Evolutionary conservation across 1,140 invertebrate genomes (phyloP).

Genomic region (Temnothorax nylanderi): DNA sequence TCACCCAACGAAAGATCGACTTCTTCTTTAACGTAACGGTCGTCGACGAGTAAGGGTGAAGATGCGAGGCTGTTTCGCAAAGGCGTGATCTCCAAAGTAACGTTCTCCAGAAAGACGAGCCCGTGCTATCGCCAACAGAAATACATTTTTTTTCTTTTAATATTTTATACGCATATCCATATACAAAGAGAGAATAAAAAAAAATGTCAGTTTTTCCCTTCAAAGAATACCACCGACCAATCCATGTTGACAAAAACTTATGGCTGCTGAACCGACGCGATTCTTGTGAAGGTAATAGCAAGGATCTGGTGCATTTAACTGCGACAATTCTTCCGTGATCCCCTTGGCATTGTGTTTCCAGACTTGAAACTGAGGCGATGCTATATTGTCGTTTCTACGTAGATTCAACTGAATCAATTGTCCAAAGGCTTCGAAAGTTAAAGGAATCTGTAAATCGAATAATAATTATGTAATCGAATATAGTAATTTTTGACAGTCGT

Average conservation of each 20-base stretch:
- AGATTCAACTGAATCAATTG: slow-evolving; percentile 82
- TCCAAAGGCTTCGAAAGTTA: slow-evolving; percentile 80
- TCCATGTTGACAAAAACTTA: slow-evolving; percentile 85
- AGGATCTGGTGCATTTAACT: slow-evolving; percentile 71
- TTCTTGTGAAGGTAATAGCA: slow-evolving; percentile 86
- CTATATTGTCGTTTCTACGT: slow-evolving; percentile 84
- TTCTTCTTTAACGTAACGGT: slow-evolving; percentile 67
- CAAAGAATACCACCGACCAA: slow-evolving; percentile 81
- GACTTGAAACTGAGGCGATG: slow-evolving; percentile 83
- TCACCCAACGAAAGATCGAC: slow-evolving; percentile 60
- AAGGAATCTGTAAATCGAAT: slow-evolving; percentile 74
- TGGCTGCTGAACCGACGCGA: slow-evolving; percentile 83
- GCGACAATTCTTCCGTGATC: slow-evolving; percentile 67
- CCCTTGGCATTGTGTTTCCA: slow-evolving; percentile 80
- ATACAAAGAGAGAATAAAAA: not conserved
- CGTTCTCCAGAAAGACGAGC: slow-evolving; percentile 88
- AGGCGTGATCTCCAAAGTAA: slow-evolving; percentile 89
- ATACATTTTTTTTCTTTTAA: not conserved
- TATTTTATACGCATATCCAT: not conserved
- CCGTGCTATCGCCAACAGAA: slow-evolving; percentile 85
- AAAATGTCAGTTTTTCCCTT: not conserved
- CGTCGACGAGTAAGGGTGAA: slow-evolving; percentile 58
- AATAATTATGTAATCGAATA: not conserved
- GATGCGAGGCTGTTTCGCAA: slow-evolving; percentile 72
- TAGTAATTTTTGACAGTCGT: not conserved